These are phyloP conservation scores for Leptinotarsa tumamoca DNA, from an alignment of 2,888 invertebrate genomes.

Conservation along the genomic window DNA sequence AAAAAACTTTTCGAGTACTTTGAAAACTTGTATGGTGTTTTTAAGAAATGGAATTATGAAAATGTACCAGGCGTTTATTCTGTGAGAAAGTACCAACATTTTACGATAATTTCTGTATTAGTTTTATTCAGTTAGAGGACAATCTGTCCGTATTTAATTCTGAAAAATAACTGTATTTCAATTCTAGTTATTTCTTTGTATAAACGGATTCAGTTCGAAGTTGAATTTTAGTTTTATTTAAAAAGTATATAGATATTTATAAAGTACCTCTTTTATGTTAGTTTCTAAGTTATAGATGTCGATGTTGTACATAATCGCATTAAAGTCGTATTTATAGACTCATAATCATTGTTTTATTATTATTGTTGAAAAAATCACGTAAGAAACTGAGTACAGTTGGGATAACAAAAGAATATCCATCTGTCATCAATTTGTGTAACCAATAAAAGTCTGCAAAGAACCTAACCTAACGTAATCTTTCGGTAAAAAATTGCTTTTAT, in stretches of 20 bases:
- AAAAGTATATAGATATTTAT: conserved; percentile 50
- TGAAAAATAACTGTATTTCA: conserved; percentile 13
- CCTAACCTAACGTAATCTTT: no score
- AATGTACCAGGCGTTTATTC: no score
- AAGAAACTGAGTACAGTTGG: no score
- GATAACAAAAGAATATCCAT: no score
- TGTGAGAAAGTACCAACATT: background rate
- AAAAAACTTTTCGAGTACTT: no score
- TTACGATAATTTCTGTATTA: background rate
- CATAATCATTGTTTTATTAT: conserved; percentile 22
- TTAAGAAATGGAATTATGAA: no score
- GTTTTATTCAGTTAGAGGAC: background rate
- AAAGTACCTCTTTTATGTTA: conserved; percentile 52
- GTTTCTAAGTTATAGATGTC: conserved; percentile 61
- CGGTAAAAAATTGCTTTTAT: no score
- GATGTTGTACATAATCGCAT: conserved; percentile 64
- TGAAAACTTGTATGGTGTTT: no score
- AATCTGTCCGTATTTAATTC: background rate
- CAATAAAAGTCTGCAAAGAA: no score
- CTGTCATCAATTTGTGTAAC: no score
- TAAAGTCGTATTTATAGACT: conserved; percentile 63
- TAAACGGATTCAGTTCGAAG: conserved; percentile 28
- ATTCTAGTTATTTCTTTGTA: conserved; percentile 39
- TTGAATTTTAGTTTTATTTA: conserved; percentile 47
- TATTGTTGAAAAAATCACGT: no score